Conservation (phyloP, 2,888 invertebrate species). For the Leptopterna dolabrata region DNA sequence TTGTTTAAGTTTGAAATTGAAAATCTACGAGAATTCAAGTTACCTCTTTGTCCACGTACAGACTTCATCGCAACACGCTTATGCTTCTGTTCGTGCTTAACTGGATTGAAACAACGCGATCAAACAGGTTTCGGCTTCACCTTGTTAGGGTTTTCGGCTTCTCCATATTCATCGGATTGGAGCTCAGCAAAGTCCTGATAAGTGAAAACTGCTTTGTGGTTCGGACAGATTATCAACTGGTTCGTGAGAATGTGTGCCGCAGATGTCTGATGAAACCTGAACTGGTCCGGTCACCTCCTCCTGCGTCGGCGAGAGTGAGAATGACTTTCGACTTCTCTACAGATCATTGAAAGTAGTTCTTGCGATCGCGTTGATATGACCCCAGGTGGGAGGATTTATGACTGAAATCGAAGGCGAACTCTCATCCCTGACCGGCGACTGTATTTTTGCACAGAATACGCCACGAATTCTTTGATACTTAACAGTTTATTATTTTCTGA, state of each 20-base stretch:
- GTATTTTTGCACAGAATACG: no score
- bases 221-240: background rate
- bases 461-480: no score
- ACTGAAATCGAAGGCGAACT: background rate
- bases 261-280: background rate
- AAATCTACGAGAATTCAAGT: no score
- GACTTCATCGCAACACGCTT: no score
- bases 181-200: background rate
- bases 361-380: background rate
- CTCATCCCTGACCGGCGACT: no score
- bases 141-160: background rate
- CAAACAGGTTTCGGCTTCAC: background rate
- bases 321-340: background rate
- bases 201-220: background rate
- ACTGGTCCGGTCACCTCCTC: background rate
- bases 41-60: no score
- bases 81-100: no score
- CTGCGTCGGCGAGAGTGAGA: background rate
- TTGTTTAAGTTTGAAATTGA: no score
- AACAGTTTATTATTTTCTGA: no score
- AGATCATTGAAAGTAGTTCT: background rate
- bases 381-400: background rate
- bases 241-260: background rate
- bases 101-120: no score
- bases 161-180: background rate